These are phyloP conservation scores for Plecotus auritus DNA, from an alignment of 2,113 vertebrate genomes.

Conservation along the genomic window DNA sequence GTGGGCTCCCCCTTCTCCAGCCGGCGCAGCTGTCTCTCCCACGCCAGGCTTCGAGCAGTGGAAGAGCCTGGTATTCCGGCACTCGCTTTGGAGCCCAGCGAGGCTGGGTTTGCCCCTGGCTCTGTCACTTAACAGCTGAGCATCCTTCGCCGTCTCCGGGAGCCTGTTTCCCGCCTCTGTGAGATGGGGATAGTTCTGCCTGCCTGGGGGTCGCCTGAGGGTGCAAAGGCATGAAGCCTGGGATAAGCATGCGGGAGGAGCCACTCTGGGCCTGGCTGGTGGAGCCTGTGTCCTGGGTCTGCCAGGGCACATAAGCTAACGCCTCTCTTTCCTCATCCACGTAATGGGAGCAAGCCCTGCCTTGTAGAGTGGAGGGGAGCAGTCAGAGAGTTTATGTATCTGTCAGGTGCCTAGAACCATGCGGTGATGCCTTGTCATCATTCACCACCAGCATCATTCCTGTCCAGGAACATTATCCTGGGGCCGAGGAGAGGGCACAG, in stretches of 20 bases:
- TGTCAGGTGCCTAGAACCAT: accelerated
- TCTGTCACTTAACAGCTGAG: neutral
- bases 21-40: accelerated
- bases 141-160: neutral
- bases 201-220: accelerated
- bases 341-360: neutral
- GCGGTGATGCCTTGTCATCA: accelerated
- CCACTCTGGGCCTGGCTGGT: neutral
- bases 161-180: accelerated
- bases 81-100: neutral
- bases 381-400: accelerated
- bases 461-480: neutral
- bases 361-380: accelerated
- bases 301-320: accelerated
- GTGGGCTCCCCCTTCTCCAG: neutral
- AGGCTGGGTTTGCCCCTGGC: neutral
- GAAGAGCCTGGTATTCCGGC: neutral
- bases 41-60: neutral
- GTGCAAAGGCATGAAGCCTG: neutral
- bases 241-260: neutral
- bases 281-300: neutral
- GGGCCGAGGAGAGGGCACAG: neutral
- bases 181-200: accelerated
- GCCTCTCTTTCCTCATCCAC: neutral
- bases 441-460: accelerated